Evolutionary conservation across 2,888 invertebrate species (phyloP).

Genomic region (Drosophila imparisetae): DNA sequence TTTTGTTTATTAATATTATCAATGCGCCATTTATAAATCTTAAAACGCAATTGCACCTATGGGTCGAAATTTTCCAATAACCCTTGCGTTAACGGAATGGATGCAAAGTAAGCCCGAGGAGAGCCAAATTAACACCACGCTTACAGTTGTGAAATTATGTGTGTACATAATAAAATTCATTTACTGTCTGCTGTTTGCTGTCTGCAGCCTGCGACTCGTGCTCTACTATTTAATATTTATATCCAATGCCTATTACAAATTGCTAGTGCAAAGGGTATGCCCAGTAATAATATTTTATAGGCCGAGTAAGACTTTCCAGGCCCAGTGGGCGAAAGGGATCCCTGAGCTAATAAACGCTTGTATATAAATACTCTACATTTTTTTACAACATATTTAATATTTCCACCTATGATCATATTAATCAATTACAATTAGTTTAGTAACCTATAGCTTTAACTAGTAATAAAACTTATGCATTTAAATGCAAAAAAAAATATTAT

Average conservation of each 20-base stretch:
- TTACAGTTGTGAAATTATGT: conserved; percentile 51
- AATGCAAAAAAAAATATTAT: accelerated
- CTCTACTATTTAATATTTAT: conserved; percentile 54
- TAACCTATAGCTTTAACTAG: neutral
- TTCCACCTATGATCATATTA: neutral
- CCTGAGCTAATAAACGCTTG: neutral
- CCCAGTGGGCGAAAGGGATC: neutral
- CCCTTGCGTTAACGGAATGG: neutral
- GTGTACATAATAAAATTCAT: conserved; percentile 20
- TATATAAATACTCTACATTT: neutral
- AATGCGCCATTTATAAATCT: conserved; percentile 15
- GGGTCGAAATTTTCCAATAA: conserved; percentile 11
- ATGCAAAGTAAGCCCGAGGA: conserved; percentile 34
- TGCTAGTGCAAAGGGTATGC: neutral
- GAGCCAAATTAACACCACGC: conserved; percentile 62
- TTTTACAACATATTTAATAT: neutral
- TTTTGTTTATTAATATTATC: conserved; percentile 1
- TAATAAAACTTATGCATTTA: neutral
- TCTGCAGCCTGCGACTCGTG: conserved; percentile 25
- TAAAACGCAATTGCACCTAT: conserved; percentile 76
- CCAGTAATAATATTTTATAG: no score
- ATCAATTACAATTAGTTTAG: neutral
- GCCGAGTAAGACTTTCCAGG: neutral
- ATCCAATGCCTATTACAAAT: neutral
- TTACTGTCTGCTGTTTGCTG: conserved; percentile 29